Evolutionary conservation across 2,113 vertebrate species (phyloP), one percentile per base, ranked within the genome.

Genomic region (Thunnus thynnus): DNA sequence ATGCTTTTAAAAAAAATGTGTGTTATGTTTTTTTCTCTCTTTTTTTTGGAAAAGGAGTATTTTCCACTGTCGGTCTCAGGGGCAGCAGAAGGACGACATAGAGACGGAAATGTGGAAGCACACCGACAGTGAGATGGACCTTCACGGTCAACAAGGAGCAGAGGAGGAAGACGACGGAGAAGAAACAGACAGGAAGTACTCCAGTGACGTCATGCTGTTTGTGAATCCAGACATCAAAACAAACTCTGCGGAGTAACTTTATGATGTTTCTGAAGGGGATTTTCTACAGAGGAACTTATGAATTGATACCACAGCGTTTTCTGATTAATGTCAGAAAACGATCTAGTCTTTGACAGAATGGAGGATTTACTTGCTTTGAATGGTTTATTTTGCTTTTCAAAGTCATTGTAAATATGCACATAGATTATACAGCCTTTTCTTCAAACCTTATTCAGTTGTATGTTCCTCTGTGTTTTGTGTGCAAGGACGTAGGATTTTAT

Each of bases 51-150:
- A 50, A 76, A 94, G 90, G 57, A 80, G 58, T 5, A 27, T 30
- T 18, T 62, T 63, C 17, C 44, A 56, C 2, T 12, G 73, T 2
- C 83, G 86, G 76, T 61, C 22, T 30, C 17, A 17, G 63, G 17
- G 46, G 8, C 74, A 62, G n/a, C 86, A 82, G 58, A 84, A 76
- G 13, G 87, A 94, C 12, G 79, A 90, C 47, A 25, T 32, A 0
- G 92, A 92, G 73, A 91, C 93, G 0, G 91, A 94, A 82, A 94
- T 94, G 90, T 92, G 90, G 88, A 93, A 84, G 22, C 72, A 84
- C n/a, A 25, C 11, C 0, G 27, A 80, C 74, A 80, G 89, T 13
- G 88, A 83, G 52, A 52, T 55, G 30, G 78, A 88, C n/a, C 60
- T 82, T 13, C 30, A 72, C 4, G 36, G 60, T 41, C 62, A 57